phyloP scores from a whole-genome alignment of 2,797 vertebrate species.

The Chrysocyon brachyurus region DNA sequence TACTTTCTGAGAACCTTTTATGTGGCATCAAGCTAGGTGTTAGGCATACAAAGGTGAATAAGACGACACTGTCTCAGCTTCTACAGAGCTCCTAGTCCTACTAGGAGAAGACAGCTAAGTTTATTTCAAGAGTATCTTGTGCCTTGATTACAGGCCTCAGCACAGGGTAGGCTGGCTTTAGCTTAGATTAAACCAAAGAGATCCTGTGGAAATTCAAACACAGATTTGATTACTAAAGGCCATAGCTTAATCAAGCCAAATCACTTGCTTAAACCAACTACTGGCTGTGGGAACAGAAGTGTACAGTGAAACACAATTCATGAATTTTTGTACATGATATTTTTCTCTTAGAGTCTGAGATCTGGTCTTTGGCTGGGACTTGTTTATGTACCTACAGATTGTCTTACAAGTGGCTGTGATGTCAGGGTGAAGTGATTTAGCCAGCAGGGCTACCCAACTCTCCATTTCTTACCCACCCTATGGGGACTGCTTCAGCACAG shows the following conservation, averaged over 20 bases:
- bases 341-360: constrained; percentile 39
- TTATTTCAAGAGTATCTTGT: background rate
- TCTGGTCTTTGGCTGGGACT: constrained; percentile 72
- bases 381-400: constrained; percentile 67
- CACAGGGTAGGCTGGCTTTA: background rate
- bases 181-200: constrained; percentile 41
- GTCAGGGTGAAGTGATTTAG: constrained; percentile 74
- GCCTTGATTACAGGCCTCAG: constrained; percentile 15
- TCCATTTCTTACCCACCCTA: constrained; percentile 81
- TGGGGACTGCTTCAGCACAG: constrained; percentile 80
- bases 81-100: background rate
- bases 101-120: background rate
- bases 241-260: constrained; percentile 42
- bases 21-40: background rate
- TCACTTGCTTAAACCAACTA: constrained; percentile 30
- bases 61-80: background rate
- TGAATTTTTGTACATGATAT: constrained; percentile 52
- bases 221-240: constrained; percentile 7
- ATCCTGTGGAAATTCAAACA: constrained; percentile 57
- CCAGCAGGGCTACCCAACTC: constrained; percentile 77
- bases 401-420: constrained; percentile 75
- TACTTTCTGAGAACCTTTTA: background rate
- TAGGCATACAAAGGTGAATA: background rate
- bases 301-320: background rate
- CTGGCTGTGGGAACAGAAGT: background rate